These are phyloP conservation scores for Lasioglossum vierecki DNA, from an alignment of 2,888 invertebrate species.

Conservation along the genomic window DNA sequence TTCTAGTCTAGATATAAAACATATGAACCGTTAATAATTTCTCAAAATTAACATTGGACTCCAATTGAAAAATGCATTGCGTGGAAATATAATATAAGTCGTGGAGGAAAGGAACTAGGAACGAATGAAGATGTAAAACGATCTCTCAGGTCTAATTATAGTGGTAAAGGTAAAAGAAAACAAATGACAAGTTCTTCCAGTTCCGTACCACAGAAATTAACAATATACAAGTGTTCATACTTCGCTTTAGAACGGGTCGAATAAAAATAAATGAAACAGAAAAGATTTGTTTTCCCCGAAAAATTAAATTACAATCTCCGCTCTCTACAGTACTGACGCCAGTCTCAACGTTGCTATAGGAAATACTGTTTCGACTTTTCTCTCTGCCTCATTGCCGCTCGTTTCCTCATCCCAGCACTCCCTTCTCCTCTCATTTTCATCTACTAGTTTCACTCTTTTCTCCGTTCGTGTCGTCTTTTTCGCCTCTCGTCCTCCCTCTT, in stretches of 20 bases:
- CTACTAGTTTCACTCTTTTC: not conserved
- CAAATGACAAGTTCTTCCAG: too few species aligned
- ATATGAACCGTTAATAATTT: too few species aligned
- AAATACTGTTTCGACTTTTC: constrained; percentile 1
- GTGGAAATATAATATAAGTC: too few species aligned
- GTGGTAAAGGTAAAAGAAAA: too few species aligned
- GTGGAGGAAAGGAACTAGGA: too few species aligned
- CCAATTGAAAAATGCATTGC: too few species aligned
- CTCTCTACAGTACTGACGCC: not conserved
- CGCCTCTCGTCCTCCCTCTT: not conserved
- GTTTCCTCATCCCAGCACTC: not conserved
- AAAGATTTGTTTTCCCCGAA: not conserved
- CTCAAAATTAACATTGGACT: too few species aligned
- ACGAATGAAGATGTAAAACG: too few species aligned
- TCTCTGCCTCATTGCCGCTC: not conserved
- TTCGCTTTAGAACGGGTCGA: not conserved
- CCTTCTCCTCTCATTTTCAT: not conserved
- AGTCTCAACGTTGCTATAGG: not conserved
- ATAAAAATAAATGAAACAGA: not conserved
- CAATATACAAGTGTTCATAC: not conserved
- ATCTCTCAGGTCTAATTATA: too few species aligned
- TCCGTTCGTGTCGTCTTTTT: not conserved
- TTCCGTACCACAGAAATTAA: too few species aligned
- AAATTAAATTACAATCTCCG: not conserved
- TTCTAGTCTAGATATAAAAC: too few species aligned